These are phyloP conservation scores for Gonatopus flavifemur DNA, from an alignment of 1,140 invertebrate species.

Conservation along the genomic window DNA sequence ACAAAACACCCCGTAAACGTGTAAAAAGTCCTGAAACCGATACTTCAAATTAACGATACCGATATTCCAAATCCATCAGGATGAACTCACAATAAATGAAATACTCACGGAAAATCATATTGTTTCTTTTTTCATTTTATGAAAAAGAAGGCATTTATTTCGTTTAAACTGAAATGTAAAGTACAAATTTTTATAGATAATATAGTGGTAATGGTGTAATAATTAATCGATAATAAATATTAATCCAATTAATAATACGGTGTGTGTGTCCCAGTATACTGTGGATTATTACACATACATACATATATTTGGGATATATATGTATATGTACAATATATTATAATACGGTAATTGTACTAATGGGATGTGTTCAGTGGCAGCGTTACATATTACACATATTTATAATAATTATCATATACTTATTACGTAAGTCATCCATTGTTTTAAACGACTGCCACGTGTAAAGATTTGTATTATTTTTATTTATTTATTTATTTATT, in stretches of 20 bases:
- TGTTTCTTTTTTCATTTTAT: constrained; percentile 35
- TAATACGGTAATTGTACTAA: constrained; percentile 54
- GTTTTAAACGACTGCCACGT: no score
- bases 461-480: no score
- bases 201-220: constrained; percentile 56
- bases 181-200: constrained; percentile 59
- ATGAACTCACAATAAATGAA: no score
- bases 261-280: constrained; percentile 40
- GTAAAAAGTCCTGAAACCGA: not conserved
- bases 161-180: constrained; percentile 56
- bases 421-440: constrained; percentile 22
- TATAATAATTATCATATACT: constrained; percentile 34
- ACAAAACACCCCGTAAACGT: no score
- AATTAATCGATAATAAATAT: constrained; percentile 57
- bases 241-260: constrained; percentile 55
- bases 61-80: not conserved
- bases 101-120: constrained; percentile 12
- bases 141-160: constrained; percentile 62
- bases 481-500: constrained; percentile 19
- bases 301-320: constrained; percentile 12
- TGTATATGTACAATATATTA: constrained; percentile 15
- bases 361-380: constrained; percentile 58
- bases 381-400: constrained; percentile 41
- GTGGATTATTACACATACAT: constrained; percentile 26
- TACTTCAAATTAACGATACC: not conserved